Percentiles rank a stretch among this genome's conserved stretches.
These are phyloP conservation scores for Pyrochroa serraticornis DNA, from an alignment of 2,888 invertebrate species.

Conservation along the genomic window DNA sequence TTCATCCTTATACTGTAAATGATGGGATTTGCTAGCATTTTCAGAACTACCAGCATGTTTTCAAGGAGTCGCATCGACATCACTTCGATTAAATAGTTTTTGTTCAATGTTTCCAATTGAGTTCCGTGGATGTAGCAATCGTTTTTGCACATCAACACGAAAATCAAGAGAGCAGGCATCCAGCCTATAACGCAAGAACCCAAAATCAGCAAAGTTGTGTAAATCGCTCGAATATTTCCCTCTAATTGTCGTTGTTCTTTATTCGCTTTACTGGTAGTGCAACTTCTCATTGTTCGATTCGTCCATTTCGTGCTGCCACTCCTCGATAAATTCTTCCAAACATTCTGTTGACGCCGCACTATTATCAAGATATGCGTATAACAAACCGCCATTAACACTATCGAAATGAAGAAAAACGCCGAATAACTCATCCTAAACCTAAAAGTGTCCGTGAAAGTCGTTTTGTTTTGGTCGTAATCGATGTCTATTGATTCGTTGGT, in stretches of 20 bases:
- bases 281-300: conserved; percentile 33
- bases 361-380: conserved; percentile 67
- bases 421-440: conserved; percentile 61
- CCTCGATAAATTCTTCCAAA: conserved; percentile 57
- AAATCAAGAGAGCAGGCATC: conserved; percentile 66
- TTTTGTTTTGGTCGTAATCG: conserved; percentile 19
- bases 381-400: conserved; percentile 64
- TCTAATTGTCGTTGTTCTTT: conserved; percentile 55
- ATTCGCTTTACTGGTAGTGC: conserved; percentile 33
- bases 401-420: conserved; percentile 63
- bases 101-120: conserved; percentile 35
- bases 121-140: conserved; percentile 47
- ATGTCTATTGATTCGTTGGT: conserved; percentile 29
- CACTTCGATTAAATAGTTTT: conserved; percentile 36
- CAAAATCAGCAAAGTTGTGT: conserved; percentile 68
- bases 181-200: conserved; percentile 66
- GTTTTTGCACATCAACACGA: conserved; percentile 62
- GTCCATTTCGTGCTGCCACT: conserved; percentile 52
- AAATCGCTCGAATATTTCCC: conserved; percentile 63
- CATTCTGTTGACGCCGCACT: conserved; percentile 62
- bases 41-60: conserved; percentile 66
- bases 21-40: conserved; percentile 68
- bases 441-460: conserved; percentile 55
- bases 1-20: conserved; percentile 71
- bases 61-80: conserved; percentile 40